phyloP scores from a whole-genome alignment of 1,140 invertebrate species.

The Cydia amplana region DNA sequence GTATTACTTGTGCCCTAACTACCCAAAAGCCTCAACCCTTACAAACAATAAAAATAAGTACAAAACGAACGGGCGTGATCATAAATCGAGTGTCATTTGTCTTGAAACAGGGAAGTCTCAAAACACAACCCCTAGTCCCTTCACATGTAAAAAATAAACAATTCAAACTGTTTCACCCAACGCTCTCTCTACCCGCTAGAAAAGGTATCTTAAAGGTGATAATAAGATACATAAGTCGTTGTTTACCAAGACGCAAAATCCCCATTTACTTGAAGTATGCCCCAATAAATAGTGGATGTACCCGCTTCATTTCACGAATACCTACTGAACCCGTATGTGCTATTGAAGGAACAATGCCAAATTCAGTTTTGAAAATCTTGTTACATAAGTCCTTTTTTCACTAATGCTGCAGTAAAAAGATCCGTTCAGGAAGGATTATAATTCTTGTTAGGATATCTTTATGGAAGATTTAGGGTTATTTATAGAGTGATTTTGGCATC shows the following conservation, averaged over 20 bases:
- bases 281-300: conserved; percentile 50
- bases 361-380: neutral
- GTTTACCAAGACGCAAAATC: conserved; percentile 32
- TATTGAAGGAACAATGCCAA: neutral
- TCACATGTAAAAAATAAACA: conserved; percentile 18
- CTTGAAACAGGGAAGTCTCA: neutral
- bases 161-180: conserved; percentile 13
- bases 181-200: neutral
- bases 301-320: conserved; percentile 45
- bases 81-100: neutral
- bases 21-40: neutral
- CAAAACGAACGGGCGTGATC: neutral
- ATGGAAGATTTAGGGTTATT: conserved; percentile 30
- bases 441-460: conserved; percentile 32
- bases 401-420: neutral
- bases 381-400: neutral
- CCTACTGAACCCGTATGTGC: conserved; percentile 37
- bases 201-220: neutral
- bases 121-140: neutral
- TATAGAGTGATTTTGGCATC: conserved; percentile 16
- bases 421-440: conserved; percentile 15
- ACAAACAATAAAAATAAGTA: neutral
- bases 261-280: conserved; percentile 50
- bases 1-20: neutral
- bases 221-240: neutral